Base-by-base conservation (phyloP, 2,888 invertebrate genomes). In the Drosophila limbata region DNA sequence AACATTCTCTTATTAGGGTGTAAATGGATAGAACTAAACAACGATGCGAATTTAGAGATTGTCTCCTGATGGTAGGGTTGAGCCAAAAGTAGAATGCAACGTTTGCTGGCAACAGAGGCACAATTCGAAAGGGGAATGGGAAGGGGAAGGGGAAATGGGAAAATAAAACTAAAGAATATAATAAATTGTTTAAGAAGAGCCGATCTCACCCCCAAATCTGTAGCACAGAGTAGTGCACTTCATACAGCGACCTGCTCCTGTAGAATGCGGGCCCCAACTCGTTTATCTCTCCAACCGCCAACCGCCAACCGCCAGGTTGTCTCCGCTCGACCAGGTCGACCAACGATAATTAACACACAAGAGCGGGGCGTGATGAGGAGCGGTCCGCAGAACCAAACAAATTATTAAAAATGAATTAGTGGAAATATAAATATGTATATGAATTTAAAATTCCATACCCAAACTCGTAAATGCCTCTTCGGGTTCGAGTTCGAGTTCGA, bases 341-440 rank as follows among this genome's bases (percentile, higher is more conserved):
- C 57, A 37, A 73, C 78, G 81, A 80, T 85, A 84, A 82, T 82
- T 89, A 89, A 82, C 82, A 81, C 84, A 87, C 79, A 78, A 77
- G 82, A 71, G 73, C 79, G 79, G 85, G 83, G 90, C 88, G 89
- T 83, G 88, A 74, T 89, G 89, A 69, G 79, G 81, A 86, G 68
- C 87, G 73, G 77, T 69, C 73, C 51, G 59, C 71, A 67, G 81
- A 82, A 76, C 81, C 77, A 82, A 90, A 88, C 85, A 88, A 89
- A 90, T 90, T 89, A 91, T 91, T 90, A 90, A 91, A 90, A 90
- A 91, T 78, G 88, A 87, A 90, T 91, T 91, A 90, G 91, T 89
- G 80, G 81, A 84, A 86, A 79, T 80, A 79, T 79, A 79, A 84
- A 85, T 90, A 85, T 88, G 83, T 89, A 88, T 79, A 74, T 63